Base-by-base conservation (phyloP, 2,888 invertebrate genomes). In the Linyphia triangularis region DNA sequence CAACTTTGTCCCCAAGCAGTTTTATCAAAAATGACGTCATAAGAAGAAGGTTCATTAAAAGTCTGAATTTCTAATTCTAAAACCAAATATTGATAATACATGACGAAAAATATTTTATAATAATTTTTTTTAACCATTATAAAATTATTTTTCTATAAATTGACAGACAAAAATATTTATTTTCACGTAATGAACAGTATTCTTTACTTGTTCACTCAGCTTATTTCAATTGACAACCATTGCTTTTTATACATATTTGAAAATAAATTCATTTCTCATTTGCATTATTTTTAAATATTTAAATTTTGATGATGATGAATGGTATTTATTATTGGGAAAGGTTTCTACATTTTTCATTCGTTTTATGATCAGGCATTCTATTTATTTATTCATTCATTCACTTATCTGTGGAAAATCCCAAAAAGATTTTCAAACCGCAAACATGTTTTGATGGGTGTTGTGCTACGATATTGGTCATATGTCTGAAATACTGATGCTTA, bases 371-470 rank as follows among this genome's bases (percentile, higher is more conserved):
- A 16, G 3, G 19, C 19, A 40, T 51, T 51, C n/a, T 43, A 26
- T 72, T 72, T 72, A 26, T 51, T 72, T 43, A 51, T 69, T 69
- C 22, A 69, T 69, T 69, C 16, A 67, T 72, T 72, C 43, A 51
- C 26, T 43, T 26, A 26, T 37, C 24, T 67, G 19, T 67, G 30
- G 33, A 63, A 26, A 67, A 33, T 33, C n/a, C 16, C 19, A 33
- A 30, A n/a, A 1, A 19, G 30, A 30, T 10, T 33, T 67, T 33
- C 33, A 51, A n/a, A 51, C 51, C n/a, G 16, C 51, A 16, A 51
- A n/a, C 5, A 16, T 16, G 1, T 51, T 13, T 51, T n/a, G 0
- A 16, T n/a, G n/a, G 51, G n/a, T 51, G 51, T 51, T 5, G 13
- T 51, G n/a, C 3, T 51, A n/a, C 16, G 13, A n/a, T n/a, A n/a